Evolutionary conservation across 2,888 invertebrate genomes (phyloP).

Genomic region (Rhagonycha lutea): DNA sequence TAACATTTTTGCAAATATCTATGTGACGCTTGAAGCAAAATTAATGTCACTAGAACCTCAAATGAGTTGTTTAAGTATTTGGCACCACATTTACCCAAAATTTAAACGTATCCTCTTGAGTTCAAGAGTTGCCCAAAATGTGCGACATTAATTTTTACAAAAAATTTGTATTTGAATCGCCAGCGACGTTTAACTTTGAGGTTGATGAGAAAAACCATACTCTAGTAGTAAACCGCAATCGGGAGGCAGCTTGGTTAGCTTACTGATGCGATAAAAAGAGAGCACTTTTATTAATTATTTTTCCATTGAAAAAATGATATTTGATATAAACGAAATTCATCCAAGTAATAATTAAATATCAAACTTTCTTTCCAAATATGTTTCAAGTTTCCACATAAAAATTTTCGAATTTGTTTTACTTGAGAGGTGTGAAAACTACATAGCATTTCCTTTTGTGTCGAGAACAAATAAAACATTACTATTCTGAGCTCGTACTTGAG

Average conservation of each 20-base stretch:
- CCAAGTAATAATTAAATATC: background rate
- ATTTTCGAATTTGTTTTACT: background rate
- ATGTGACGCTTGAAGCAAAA: too few species aligned
- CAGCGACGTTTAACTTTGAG: background rate
- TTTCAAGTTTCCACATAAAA: background rate
- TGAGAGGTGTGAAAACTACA: background rate
- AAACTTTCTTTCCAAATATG: background rate
- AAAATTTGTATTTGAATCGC: too few species aligned
- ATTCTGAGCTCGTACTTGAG: slow-evolving; percentile 36
- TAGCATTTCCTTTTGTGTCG: slow-evolving; percentile 15
- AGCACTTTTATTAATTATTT: background rate
- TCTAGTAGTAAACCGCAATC: background rate
- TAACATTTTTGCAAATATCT: too few species aligned
- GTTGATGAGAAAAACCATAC: background rate
- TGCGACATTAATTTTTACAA: too few species aligned
- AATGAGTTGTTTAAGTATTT: too few species aligned
- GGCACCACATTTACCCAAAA: too few species aligned
- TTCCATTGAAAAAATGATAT: background rate
- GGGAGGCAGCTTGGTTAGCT: background rate
- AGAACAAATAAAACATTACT: slow-evolving; percentile 36
- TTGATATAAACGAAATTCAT: background rate
- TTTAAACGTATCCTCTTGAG: too few species aligned
- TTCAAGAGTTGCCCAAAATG: too few species aligned
- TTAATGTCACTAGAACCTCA: too few species aligned
- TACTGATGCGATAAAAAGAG: background rate